phyloP scores from a whole-genome alignment of 2,888 invertebrate genomes.

The Timema cristinae region DNA sequence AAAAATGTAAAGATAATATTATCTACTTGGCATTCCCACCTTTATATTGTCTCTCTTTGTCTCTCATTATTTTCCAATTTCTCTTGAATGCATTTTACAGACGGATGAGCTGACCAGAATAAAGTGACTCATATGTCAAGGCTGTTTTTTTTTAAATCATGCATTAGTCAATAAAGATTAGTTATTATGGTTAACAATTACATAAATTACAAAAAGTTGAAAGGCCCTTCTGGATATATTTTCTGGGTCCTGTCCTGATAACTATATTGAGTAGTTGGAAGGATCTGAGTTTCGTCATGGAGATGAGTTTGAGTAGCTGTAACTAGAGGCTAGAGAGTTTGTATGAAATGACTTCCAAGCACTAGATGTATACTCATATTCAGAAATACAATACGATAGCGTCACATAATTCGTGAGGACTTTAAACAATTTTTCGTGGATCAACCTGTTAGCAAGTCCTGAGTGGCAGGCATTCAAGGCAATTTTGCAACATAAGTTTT shows the following conservation, averaged over 20 bases:
- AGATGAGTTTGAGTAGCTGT: conserved; percentile 5
- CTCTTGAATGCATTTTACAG: too few species aligned
- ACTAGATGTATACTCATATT: conserved; percentile 12
- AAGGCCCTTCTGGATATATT: not conserved
- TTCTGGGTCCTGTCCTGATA: conserved; percentile 6
- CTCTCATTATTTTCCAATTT: too few species aligned
- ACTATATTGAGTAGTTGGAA: not conserved
- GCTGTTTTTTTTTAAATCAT: too few species aligned
- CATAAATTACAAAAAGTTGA: too few species aligned
- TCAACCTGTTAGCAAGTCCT: conserved; percentile 14
- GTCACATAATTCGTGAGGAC: conserved; percentile 1
- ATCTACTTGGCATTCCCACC: too few species aligned
- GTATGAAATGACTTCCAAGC: not conserved
- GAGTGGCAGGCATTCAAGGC: conserved; percentile 12
- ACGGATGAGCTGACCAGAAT: too few species aligned
- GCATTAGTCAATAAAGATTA: too few species aligned
- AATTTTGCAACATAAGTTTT: conserved; percentile 9
- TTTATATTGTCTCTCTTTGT: too few species aligned
- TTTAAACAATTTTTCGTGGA: conserved; percentile 3
- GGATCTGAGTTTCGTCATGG: not conserved
- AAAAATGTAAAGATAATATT: too few species aligned
- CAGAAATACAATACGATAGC: not conserved
- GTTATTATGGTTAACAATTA: too few species aligned
- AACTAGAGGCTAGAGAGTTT: not conserved
- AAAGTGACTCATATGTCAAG: too few species aligned